Conservation (phyloP, 2,888 invertebrate genomes). For the Silvanus unidentatus region DNA sequence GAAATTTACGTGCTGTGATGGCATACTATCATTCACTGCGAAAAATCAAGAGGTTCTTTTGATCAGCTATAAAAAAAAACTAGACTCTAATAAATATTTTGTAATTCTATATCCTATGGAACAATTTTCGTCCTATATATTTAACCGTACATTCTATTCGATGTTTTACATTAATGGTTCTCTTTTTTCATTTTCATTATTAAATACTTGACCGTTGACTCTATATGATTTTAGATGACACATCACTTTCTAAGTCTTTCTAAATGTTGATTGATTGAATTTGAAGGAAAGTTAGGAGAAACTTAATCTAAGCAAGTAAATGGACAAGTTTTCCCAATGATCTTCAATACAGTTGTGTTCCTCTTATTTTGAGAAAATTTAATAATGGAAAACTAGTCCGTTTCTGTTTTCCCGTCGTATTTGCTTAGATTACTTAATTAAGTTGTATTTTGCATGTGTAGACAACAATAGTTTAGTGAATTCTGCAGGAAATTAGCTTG, state of each 20-base stretch:
- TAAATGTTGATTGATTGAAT: not conserved
- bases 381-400: too few relatives aligned
- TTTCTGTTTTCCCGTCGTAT: too few relatives aligned
- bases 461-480: not conserved
- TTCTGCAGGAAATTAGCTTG: too few relatives aligned
- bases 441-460: conserved; percentile 37
- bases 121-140: conserved; percentile 1
- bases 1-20: conserved; percentile 82
- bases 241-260: not conserved
- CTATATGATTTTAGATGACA: not conserved
- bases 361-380: too few relatives aligned
- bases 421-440: conserved; percentile 24
- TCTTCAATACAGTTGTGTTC: too few relatives aligned
- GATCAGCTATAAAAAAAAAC: not conserved
- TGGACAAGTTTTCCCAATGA: too few relatives aligned
- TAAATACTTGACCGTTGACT: not conserved
- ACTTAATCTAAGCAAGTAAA: too few relatives aligned
- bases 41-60: conserved; percentile 76
- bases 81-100: conserved; percentile 1
- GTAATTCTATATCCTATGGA: not conserved
- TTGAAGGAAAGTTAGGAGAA: too few relatives aligned
- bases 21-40: conserved; percentile 83
- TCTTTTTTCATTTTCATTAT: too few relatives aligned
- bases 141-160: not conserved
- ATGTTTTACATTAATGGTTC: not conserved